phyloP scores from a whole-genome alignment of 2,797 vertebrate species.

The Bucorvus abyssinicus region DNA sequence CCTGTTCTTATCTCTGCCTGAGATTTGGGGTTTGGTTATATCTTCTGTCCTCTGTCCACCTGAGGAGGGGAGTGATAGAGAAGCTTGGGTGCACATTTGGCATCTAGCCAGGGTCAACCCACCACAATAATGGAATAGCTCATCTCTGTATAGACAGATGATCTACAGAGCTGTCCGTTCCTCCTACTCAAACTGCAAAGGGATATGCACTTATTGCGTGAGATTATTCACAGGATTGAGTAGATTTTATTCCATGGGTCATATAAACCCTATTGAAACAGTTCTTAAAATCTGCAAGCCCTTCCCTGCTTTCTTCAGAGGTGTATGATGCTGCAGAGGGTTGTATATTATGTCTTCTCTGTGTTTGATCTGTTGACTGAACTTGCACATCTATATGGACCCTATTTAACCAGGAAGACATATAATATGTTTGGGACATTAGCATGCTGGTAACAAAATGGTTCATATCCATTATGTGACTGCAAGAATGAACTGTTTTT shows the following conservation, averaged over 20 bases:
- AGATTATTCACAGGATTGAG: background rate
- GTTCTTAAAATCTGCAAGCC: background rate
- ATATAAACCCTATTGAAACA: background rate
- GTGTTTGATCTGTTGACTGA: background rate
- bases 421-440: too few species aligned
- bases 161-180: background rate
- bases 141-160: background rate
- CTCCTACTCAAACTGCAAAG: background rate
- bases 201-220: fast-evolving
- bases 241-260: background rate
- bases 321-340: too few species aligned
- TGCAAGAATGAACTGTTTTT: background rate
- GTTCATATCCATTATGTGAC: background rate
- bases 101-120: too few species aligned
- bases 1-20: too few species aligned
- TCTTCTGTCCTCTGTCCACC: background rate
- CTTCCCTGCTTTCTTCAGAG: background rate
- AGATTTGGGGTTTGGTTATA: background rate
- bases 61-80: background rate
- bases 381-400: background rate
- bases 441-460: background rate
- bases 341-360: background rate
- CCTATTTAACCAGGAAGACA: background rate
- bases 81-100: background rate
- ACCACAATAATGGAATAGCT: background rate